Conservation (phyloP, 2,797 vertebrate species). For the Takifugu rubripes region DNA sequence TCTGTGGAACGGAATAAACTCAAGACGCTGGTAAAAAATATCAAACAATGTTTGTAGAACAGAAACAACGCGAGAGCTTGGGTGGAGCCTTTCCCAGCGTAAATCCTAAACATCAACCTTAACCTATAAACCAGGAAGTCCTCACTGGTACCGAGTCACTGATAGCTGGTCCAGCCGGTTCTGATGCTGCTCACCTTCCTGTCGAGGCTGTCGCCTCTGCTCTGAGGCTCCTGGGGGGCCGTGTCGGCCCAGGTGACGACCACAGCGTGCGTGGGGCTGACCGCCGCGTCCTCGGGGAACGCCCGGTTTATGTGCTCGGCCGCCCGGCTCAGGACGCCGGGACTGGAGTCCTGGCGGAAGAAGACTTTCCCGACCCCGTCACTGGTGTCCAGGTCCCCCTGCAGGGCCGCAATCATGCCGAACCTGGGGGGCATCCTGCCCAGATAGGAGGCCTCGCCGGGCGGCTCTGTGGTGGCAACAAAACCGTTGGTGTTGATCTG, state of each 20-base stretch:
- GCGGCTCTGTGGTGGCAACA: slow-evolving; percentile 78
- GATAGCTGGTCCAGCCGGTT: neutral
- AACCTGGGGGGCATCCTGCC: slow-evolving; percentile 81
- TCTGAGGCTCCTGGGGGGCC: slow-evolving; percentile 61
- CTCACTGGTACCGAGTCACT: no score
- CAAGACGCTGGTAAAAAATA: no score
- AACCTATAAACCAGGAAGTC: no score
- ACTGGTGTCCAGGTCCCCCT: slow-evolving; percentile 83
- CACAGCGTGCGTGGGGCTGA: slow-evolving; percentile 73
- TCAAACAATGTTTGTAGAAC: no score
- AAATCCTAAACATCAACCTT: no score
- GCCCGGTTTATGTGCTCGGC: slow-evolving; percentile 77
- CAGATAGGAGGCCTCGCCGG: slow-evolving; percentile 75
- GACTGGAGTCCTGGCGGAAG: slow-evolving; percentile 82
- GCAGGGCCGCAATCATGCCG: slow-evolving; percentile 77
- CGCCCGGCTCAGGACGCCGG: slow-evolving; percentile 65
- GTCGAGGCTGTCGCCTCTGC: slow-evolving; percentile 50
- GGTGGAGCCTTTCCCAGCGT: no score
- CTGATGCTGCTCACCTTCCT: slow-evolving; percentile 72
- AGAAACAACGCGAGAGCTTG: no score
- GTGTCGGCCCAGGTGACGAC: slow-evolving; percentile 85
- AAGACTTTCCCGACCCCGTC: slow-evolving; percentile 80
- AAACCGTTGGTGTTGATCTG: slow-evolving; percentile 90
- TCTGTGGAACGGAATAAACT: slow-evolving; percentile 69
- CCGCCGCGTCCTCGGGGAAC: slow-evolving; percentile 74